phyloP scores from a whole-genome alignment of 2,113 vertebrate species.

The Agelaius tricolor region DNA sequence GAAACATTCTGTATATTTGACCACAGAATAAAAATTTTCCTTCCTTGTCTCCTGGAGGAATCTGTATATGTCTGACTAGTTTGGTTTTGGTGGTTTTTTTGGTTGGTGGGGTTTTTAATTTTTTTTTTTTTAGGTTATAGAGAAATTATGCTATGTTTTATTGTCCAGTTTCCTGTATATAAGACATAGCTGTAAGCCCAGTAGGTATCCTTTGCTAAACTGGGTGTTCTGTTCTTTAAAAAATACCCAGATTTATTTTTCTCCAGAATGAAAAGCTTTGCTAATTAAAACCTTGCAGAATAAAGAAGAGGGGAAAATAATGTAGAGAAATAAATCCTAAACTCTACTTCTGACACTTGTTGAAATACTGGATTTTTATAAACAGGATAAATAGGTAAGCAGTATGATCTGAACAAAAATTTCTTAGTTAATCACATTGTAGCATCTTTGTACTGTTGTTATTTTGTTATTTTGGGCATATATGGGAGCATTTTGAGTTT shows the following conservation, averaged over 20 bases:
- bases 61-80: neutral
- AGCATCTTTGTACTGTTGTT: neutral
- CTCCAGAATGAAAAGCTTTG: neutral
- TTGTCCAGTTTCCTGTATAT: neutral
- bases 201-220: neutral
- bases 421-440: neutral
- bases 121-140: neutral
- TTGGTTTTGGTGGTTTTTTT: neutral
- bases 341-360: neutral
- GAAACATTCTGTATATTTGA: neutral
- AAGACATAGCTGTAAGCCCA: neutral
- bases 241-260: neutral
- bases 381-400: neutral
- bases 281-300: neutral
- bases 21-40: neutral
- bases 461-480: neutral
- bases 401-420: neutral
- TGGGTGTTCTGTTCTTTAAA: neutral
- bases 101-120: neutral
- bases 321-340: neutral
- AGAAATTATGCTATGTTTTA: neutral
- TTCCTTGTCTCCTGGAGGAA: neutral
- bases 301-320: neutral
- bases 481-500: neutral
- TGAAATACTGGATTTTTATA: neutral